These are phyloP conservation scores for Eublepharis macularius DNA, from an alignment of 2,113 vertebrate genomes.

Conservation along the genomic window DNA sequence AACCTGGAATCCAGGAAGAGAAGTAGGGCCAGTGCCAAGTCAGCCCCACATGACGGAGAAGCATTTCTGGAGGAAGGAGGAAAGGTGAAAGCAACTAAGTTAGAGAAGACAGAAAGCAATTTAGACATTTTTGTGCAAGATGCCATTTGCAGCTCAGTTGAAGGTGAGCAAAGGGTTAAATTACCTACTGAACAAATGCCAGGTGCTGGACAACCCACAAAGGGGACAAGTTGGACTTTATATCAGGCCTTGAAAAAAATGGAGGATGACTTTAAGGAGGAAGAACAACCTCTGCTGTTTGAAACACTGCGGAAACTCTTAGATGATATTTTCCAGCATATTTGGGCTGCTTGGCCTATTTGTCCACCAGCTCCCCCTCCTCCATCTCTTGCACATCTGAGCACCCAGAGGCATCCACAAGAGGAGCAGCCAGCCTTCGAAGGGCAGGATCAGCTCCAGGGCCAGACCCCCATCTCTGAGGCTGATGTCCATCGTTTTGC, in stretches of 20 bases:
- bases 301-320: neutral
- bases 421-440: neutral
- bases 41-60: neutral
- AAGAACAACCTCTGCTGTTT: neutral
- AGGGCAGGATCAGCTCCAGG: neutral
- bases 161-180: neutral
- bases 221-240: neutral
- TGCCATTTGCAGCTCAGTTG: neutral
- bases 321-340: neutral
- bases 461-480: neutral
- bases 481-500: neutral
- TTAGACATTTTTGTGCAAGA: neutral
- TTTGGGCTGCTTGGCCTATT: neutral
- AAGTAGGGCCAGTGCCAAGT: neutral
- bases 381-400: neutral
- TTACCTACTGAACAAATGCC: neutral
- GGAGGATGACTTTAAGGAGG: neutral
- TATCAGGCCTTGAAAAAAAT: constrained; percentile 2
- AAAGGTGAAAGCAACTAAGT: neutral
- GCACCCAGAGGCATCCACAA: neutral
- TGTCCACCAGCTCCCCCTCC: neutral
- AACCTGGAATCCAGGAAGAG: neutral
- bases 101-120: neutral
- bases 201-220: neutral
- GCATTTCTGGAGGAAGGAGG: neutral